These are phyloP conservation scores for human (Homo sapiens) DNA, from an alignment of 2,113 vertebrate genomes.

Conservation along the genomic window GRCh38 chr1:102555501-102556000, in stretches of 20 bases:
- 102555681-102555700: not conserved
- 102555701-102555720: not conserved
- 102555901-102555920: not conserved
- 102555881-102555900: not conserved
- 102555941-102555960: not conserved
- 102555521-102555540: not conserved
- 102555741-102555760: not conserved
- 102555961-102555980: not conserved
- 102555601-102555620: not conserved
- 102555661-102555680: not conserved
- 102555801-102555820: not conserved
- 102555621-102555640: not conserved
- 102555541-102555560: not conserved
- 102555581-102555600: not conserved
- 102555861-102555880: not conserved
- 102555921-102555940: too few species aligned
- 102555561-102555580: not conserved
- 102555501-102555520: not conserved
- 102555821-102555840: not conserved
- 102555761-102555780: not conserved
- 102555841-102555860: not conserved
- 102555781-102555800: fast-evolving
- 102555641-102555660: not conserved
- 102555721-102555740: not conserved
- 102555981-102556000: not conserved